Evolutionary conservation across 2,113 vertebrate species (phyloP).

Genomic region (Rousettus leschenaultii): DNA sequence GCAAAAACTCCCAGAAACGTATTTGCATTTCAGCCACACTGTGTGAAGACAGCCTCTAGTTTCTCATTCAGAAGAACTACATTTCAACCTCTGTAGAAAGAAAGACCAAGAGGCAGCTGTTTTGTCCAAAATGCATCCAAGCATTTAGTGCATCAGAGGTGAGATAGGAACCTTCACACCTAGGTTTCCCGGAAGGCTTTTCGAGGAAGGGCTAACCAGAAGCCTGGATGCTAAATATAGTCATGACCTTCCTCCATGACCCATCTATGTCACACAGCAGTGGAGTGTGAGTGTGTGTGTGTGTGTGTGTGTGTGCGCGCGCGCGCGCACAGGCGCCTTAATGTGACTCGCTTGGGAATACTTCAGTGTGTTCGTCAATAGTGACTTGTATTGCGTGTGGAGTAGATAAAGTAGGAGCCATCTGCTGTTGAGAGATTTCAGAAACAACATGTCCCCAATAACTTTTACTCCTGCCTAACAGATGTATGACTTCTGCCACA

Average conservation of each 20-base stretch:
- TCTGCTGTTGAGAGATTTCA: neutral
- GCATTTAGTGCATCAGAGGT: neutral
- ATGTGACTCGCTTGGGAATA: neutral
- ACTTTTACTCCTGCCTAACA: neutral
- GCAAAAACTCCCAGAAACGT: neutral
- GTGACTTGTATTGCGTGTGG: neutral
- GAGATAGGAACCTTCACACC: neutral
- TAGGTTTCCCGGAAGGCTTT: neutral
- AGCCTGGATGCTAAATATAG: neutral
- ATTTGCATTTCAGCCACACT: slow-evolving; percentile 21
- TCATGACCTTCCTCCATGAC: neutral
- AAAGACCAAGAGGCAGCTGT: neutral
- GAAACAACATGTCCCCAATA: neutral
- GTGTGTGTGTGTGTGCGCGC: neutral
- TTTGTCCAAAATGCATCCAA: neutral
- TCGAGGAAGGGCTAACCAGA: neutral
- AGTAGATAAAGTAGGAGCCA: neutral
- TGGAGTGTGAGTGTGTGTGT: neutral
- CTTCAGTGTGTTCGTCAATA: neutral
- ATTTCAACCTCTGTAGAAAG: neutral
- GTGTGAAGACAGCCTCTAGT: neutral
- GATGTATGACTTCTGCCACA: neutral
- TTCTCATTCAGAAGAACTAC: neutral
- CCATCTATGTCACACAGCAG: neutral
- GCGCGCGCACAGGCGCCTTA: neutral